Evolutionary conservation across 2,888 invertebrate genomes (phyloP), one percentile per base, ranked within the genome.

Genomic region (Bellardia pandia): DNA sequence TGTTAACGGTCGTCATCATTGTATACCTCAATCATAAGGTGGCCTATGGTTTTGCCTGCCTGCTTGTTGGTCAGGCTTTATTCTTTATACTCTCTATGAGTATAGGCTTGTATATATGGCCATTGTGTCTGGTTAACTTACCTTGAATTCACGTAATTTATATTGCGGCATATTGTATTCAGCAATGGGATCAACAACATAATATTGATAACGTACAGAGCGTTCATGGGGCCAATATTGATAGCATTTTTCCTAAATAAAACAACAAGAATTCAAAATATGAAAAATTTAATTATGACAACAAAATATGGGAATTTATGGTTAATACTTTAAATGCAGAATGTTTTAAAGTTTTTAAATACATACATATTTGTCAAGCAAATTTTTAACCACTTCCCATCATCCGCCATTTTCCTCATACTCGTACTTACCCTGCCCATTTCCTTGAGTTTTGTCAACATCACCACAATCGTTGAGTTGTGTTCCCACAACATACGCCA

Each of bases 401-500:
- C 23, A 23, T 23, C 23, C 23, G 1, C 1, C 23, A 23, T 33
- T 6, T 6, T 6, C 37, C 37, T 37, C 37, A 3, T 5, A 3
- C 1, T 37, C 5, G 6, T 16, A 94, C 97, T 95, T 94, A 98
- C 98, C 93, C 99, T 95, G 91, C 99, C 99, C 98, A 99, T 98
- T 94, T 99, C 99, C 93, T 99, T 97, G 85, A 99, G 95, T 93
- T 99, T 99, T 16, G 99, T 99, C 90, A 99, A 94, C 99, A 99
- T 99, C 42, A 99, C 99, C 89, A 99, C 97, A 92, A 99, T 99
- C 58, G 99, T 99, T 2, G 99, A 99, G 93, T 99, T 99, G 93
- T 99, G 99, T 93, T 99, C 99, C 99, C 99, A 99, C 62, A 99
- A 95, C 99, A 99, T 99, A 86, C 99, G 95, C 99, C 99, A 99